Base-by-base conservation (phyloP, 2,888 invertebrate species). In the Junonia oenone region DNA sequence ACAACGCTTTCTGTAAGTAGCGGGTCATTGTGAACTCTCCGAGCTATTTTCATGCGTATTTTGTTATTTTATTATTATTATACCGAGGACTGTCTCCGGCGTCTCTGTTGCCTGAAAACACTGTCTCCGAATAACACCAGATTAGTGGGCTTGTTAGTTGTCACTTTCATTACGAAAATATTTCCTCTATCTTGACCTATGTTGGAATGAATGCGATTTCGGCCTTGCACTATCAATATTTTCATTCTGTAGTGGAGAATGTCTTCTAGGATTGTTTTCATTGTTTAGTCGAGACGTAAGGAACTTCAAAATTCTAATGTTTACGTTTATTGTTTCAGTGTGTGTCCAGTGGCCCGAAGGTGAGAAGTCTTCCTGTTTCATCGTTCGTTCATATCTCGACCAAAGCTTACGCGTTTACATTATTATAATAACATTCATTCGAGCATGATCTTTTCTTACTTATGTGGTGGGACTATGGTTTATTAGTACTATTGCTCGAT, bases 291-390 rank as follows among this genome's bases (percentile, higher is more conserved):
- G 63, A 63, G 62, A 50, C 31, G 55, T 17, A 17, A 15, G 50
- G 19, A 9, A 22, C 15, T 19, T n/a, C 37, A 54, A 56, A 55
- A 56, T 49, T 48, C 29, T 58, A 45, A 58, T 55, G 35, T 17
- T 31, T 51, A 62, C 72, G 70, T 76, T 78, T 82, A 81, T 79
- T 94, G 93, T 94, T 93, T 82, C 95, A 94, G 96, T 97, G 88
- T 96, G 96, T 92, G 95, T 96, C 83, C 96, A 96, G 89, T 97
- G 96, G 96, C 96, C 96, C 71, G 96, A 96, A 93, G 95, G 95
- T 95, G 92, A 94, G 94, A 91, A 66, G 63, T 64, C 64, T 64
- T 63, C 15, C 17, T 45, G 40, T 26, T 64, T 66, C 13, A 65
- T 61, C 65, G 68, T 72, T 68, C 65, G 52, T 59, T 73, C 67